These are phyloP conservation scores for Echinarachnius parma DNA, from an alignment of 53 echinoderm and acorn worm species.

Conservation along the genomic window DNA sequence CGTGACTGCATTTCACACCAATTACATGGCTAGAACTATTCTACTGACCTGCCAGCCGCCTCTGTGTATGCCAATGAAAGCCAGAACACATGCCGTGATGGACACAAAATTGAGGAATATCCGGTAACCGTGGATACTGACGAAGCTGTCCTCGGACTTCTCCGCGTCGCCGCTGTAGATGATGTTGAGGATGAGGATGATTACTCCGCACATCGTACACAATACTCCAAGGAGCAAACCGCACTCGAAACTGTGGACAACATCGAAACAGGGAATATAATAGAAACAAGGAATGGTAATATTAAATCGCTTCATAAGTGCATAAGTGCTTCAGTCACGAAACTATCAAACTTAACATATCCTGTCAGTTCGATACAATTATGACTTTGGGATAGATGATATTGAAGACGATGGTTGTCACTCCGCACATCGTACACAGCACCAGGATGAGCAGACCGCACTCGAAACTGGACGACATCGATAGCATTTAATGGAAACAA, in stretches of 20 bases:
- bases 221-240: slow-evolving; percentile 83
- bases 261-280: too few relatives aligned
- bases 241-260: slow-evolving; percentile 73
- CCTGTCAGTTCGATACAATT: too few relatives aligned
- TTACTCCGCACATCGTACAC: slow-evolving; percentile 93
- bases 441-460: slow-evolving; percentile 72
- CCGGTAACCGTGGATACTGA: slow-evolving; percentile 88
- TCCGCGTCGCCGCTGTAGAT: slow-evolving; percentile 79
- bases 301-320: too few relatives aligned
- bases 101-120: slow-evolving; percentile 87
- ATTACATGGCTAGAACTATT: too few relatives aligned
- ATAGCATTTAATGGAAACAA: too few relatives aligned
- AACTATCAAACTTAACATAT: too few relatives aligned
- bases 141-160: slow-evolving; percentile 81
- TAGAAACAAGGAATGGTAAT: not conserved
- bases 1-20: too few relatives aligned
- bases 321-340: too few relatives aligned
- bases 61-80: slow-evolving; percentile 82
- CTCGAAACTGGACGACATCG: slow-evolving; percentile 69
- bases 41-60: slow-evolving; percentile 86
- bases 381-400: slow-evolving; percentile 81
- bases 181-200: slow-evolving; percentile 92
- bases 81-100: slow-evolving; percentile 64
- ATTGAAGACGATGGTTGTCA: slow-evolving; percentile 73
- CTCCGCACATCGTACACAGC: slow-evolving; percentile 80